Base-by-base conservation (phyloP, 2,888 invertebrate genomes). In the Synanthedon myopaeformis region DNA sequence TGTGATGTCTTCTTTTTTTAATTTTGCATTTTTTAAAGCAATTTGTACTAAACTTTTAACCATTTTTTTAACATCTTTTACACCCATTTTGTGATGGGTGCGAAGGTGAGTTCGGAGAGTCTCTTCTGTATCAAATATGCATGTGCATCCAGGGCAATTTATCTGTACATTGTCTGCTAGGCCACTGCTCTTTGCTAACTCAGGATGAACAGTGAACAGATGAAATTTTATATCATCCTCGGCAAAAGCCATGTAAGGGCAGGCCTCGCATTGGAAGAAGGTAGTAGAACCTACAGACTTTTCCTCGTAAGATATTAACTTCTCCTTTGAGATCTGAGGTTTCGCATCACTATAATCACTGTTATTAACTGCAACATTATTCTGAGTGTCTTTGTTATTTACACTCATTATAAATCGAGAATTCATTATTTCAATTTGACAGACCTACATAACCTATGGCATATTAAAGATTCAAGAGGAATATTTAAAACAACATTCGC, bases 61-160 rank as follows among this genome's bases (percentile, higher is more conserved):
- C 72, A 92, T 88, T 70, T 88, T 87, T 58, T 86, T 86, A 1
- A 91, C 77, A 66, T 92, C 92, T 60, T 88, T 86, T 54, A 88
- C 83, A 42, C 83, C 88, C 82, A 93, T 91, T 72, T 91, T 90
- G 69, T 93, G 93, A 69, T 93, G 93, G 63, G 90, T 89, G 23
- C 90, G 85, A 4, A 93, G 77, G 69, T 93, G 93, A 4, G 89
- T 87, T 61, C 91, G 81, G 0, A 93, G 72, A 0, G 91, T 90
- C 63, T 91, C 89, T 62, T 89, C 89, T 10, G 89, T 89, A 63
- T 90, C 91, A 66, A 93, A 93, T 2, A 90, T 74, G 67, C 92
- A 92, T 1, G 86, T 72, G 66, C 93, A 93, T 8, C 92, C 93
- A 12, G 92, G 92, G 64, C 93, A 93, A 59, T 84, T 84, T 6